These are phyloP conservation scores for Grus americana DNA, from an alignment of 2,113 vertebrate species.

Conservation along the genomic window DNA sequence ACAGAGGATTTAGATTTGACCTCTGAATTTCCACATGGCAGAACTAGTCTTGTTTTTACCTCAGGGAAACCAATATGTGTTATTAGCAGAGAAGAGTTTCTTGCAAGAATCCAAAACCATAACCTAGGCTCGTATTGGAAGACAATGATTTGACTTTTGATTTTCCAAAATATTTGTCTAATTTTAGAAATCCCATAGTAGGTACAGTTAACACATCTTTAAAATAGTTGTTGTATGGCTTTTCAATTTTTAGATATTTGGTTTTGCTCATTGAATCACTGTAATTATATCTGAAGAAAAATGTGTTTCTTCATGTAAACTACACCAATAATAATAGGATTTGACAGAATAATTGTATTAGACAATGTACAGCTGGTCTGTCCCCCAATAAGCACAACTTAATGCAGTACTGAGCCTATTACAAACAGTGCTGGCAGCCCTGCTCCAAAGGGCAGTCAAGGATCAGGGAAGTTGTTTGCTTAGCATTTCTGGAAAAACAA, in stretches of 20 bases:
- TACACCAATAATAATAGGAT: background rate
- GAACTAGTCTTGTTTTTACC: background rate
- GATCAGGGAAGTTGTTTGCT: conserved; percentile 23
- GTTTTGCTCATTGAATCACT: background rate
- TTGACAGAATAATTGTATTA: conserved; percentile 37
- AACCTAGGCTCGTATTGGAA: background rate
- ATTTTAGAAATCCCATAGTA: background rate
- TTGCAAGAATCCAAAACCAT: background rate
- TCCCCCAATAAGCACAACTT: background rate
- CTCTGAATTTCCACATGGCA: background rate
- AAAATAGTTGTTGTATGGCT: background rate
- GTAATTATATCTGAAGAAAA: background rate
- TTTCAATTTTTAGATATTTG: background rate
- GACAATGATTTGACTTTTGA: background rate
- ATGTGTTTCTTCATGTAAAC: background rate
- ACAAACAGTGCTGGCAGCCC: background rate
- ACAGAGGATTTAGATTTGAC: background rate
- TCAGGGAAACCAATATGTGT: background rate
- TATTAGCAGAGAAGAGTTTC: background rate
- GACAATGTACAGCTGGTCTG: background rate
- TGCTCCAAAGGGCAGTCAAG: conserved; percentile 10
- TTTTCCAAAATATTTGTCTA: background rate
- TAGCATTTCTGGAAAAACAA: background rate
- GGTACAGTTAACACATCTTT: background rate
- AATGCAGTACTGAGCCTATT: conserved; percentile 37